Percentiles rank a stretch among this genome's conserved stretches.
These are phyloP conservation scores for Protobothrops flavoviridis DNA, from an alignment of 2,113 vertebrate genomes.

Conservation along the genomic window DNA sequence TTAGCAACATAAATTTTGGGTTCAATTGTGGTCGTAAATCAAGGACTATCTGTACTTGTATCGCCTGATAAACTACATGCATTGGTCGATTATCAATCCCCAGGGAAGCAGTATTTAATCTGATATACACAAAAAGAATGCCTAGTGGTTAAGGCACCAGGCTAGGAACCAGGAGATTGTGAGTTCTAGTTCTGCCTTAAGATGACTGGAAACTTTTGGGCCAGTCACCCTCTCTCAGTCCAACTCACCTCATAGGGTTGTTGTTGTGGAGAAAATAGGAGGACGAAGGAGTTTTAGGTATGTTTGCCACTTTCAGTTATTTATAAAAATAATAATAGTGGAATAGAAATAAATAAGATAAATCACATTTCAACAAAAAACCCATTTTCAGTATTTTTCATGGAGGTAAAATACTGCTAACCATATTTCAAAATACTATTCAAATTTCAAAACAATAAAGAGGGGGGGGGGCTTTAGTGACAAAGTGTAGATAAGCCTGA, in stretches of 20 bases:
- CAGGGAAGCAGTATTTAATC: background rate
- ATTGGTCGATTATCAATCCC: background rate
- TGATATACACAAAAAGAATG: background rate
- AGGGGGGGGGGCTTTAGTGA: background rate
- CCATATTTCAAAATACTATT: background rate
- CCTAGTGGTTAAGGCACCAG: background rate
- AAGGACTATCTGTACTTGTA: background rate
- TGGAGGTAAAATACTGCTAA: background rate
- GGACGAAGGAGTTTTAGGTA: background rate
- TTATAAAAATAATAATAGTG: background rate
- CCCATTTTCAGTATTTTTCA: background rate
- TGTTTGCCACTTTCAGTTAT: background rate
- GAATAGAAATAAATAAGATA: background rate
- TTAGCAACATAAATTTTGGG: background rate
- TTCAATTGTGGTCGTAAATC: background rate
- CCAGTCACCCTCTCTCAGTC: background rate
- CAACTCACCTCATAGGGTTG: background rate
- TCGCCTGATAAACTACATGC: background rate
- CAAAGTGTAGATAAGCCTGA: background rate
- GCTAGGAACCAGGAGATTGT: background rate
- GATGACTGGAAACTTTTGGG: background rate
- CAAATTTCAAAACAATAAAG: background rate
- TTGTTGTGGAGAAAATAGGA: background rate
- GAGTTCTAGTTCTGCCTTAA: background rate
- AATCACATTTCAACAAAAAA: background rate